phyloP scores from a whole-genome alignment of 2,113 vertebrate genomes.

The Egretta garzetta region DNA sequence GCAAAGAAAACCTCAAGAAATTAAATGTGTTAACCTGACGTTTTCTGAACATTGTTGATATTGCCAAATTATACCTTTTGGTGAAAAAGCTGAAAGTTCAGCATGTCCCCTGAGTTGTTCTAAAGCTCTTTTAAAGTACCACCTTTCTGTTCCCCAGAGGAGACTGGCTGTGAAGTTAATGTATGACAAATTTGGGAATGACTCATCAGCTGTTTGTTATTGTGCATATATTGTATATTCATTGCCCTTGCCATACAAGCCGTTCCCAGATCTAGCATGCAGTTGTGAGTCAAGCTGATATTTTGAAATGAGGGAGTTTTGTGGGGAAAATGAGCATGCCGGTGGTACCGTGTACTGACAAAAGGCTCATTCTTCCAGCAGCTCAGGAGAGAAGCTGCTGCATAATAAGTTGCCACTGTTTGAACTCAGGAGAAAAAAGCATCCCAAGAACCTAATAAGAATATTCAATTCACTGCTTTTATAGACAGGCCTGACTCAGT shows the following conservation, averaged over 20 bases:
- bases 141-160: not conserved
- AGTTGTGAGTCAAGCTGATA: constrained; percentile 37
- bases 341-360: not conserved
- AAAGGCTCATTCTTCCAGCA: not conserved
- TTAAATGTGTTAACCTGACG: not conserved
- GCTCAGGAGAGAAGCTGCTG: not conserved
- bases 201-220: constrained; percentile 16
- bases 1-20: not conserved
- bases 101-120: not conserved
- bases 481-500: not conserved
- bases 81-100: not conserved
- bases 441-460: constrained; percentile 17
- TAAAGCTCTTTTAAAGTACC: not conserved
- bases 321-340: not conserved
- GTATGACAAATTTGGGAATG: constrained; percentile 1
- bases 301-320: constrained; percentile 1
- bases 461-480: constrained; percentile 12
- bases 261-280: not conserved
- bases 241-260: not conserved
- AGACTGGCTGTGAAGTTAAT: not conserved
- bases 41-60: not conserved
- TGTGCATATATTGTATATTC: not conserved
- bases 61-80: not conserved
- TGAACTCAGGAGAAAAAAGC: constrained; percentile 26
- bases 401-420: not conserved